These are phyloP conservation scores for Eonycteris spelaea DNA, from an alignment of 2,113 vertebrate species.

Conservation along the genomic window DNA sequence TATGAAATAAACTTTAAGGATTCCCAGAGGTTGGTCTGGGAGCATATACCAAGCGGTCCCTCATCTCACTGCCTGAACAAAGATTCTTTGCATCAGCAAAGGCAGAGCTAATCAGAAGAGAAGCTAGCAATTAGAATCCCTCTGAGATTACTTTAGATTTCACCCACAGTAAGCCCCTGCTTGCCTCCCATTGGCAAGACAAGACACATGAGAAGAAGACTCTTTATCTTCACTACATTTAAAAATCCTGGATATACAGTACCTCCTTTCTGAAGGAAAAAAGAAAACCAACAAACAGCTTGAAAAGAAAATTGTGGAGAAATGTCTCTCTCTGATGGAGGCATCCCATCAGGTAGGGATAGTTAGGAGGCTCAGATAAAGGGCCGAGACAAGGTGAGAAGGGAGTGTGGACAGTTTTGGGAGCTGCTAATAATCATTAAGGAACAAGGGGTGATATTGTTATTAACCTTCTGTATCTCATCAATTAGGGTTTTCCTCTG, in stretches of 20 bases:
- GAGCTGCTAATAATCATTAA: neutral
- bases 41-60: neutral
- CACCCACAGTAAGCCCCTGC: neutral
- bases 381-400: neutral
- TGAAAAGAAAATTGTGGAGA: neutral
- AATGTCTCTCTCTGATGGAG: neutral
- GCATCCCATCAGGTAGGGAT: neutral
- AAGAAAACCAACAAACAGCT: neutral
- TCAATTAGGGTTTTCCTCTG: neutral
- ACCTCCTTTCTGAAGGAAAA: neutral
- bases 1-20: neutral
- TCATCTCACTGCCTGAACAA: neutral
- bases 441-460: neutral
- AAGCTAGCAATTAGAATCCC: neutral
- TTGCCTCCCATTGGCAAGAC: neutral
- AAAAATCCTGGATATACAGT: neutral
- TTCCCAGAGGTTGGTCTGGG: neutral
- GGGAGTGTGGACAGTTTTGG: neutral
- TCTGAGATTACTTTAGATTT: neutral
- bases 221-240: neutral
- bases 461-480: neutral
- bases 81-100: neutral
- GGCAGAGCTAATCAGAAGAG: neutral
- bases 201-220: neutral
- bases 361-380: neutral